phyloP scores from a whole-genome alignment of 1,140 invertebrate species.

The Temnothorax curvispinosus region DNA sequence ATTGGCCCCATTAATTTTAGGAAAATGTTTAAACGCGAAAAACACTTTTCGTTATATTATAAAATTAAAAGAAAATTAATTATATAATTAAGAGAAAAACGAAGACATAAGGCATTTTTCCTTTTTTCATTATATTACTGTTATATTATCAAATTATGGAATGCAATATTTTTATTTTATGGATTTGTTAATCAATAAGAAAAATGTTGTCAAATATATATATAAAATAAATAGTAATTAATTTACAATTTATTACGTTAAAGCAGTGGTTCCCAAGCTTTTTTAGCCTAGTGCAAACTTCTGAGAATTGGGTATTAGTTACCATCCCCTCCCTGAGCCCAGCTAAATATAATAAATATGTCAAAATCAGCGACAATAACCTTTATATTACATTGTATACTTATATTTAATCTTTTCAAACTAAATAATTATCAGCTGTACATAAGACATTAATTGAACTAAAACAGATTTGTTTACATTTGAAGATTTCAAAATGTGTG shows the following conservation, averaged over 20 bases:
- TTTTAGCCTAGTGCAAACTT: too few relatives aligned
- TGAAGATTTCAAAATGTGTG: too few relatives aligned
- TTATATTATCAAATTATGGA: neutral
- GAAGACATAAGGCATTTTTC: neutral
- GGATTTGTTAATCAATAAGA: neutral
- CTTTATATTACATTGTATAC: too few relatives aligned
- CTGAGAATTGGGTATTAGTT: too few relatives aligned
- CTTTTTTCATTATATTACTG: neutral
- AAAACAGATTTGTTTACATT: too few relatives aligned
- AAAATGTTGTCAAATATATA: neutral
- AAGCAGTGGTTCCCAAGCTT: neutral
- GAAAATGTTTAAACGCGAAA: conserved; percentile 23
- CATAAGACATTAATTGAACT: too few relatives aligned
- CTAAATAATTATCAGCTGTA: too few relatives aligned
- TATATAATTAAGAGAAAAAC: neutral
- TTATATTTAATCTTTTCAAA: too few relatives aligned
- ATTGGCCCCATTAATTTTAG: conserved; percentile 46
- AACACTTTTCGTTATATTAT: conserved; percentile 25
- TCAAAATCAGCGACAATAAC: too few relatives aligned
- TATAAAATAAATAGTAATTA: neutral
- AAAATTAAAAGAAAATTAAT: neutral
- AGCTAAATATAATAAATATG: too few relatives aligned
- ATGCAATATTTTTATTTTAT: neutral
- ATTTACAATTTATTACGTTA: neutral
- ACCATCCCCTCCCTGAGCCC: too few relatives aligned